Evolutionary conservation across 2,113 vertebrate genomes (phyloP).

Genomic region (Oreochromis tanganicae): DNA sequence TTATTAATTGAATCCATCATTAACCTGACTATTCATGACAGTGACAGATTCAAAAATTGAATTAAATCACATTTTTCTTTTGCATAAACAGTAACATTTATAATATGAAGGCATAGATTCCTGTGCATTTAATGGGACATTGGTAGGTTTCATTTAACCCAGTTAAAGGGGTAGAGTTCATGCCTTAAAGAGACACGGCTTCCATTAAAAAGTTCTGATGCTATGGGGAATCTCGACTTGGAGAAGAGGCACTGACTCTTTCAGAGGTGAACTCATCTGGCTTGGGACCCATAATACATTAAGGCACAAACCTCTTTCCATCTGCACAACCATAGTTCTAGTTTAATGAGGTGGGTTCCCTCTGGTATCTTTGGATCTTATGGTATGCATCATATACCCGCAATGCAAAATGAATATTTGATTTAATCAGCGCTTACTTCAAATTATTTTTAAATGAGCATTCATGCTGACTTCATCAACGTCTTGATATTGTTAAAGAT

Average conservation of each 20-base stretch:
- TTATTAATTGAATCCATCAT: slow-evolving; percentile 23
- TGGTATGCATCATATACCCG: not conserved
- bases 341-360: slow-evolving; percentile 25
- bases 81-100: not conserved
- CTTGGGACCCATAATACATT: slow-evolving; percentile 3
- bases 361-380: not conserved
- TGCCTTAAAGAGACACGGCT: not conserved
- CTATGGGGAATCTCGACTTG: not conserved
- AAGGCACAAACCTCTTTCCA: slow-evolving; percentile 1
- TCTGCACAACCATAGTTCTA: slow-evolving; percentile 4
- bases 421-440: slow-evolving; percentile 12
- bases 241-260: not conserved
- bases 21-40: not conserved
- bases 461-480: not conserved
- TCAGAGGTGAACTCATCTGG: not conserved
- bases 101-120: not conserved
- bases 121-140: not conserved
- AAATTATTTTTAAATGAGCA: not conserved
- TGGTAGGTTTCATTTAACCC: not conserved
- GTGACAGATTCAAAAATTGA: not conserved
- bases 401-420: slow-evolving; percentile 24
- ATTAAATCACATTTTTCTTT: not conserved
- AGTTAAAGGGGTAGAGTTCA: not conserved
- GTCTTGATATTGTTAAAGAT: not conserved
- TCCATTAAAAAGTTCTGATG: not conserved